phyloP scores from a whole-genome alignment of 2,113 vertebrate species.

The Urocolius indicus region DNA sequence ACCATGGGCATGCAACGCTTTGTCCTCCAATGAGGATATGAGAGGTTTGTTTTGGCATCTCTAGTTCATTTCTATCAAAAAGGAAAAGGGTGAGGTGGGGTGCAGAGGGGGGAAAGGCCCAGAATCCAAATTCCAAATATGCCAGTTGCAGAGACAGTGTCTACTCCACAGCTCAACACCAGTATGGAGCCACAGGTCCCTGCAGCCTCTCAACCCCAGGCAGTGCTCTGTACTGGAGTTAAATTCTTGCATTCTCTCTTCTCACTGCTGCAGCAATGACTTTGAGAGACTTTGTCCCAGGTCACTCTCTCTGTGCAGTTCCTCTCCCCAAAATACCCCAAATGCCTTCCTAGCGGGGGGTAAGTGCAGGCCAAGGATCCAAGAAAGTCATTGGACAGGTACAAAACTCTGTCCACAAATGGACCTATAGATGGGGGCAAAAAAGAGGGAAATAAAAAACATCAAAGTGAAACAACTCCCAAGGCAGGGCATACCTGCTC shows the following conservation, averaged over 20 bases:
- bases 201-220: neutral
- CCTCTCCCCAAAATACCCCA: neutral
- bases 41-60: neutral
- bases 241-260: rapidly evolving
- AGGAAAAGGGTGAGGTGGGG: too few relatives aligned
- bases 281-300: neutral
- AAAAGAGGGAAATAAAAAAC: neutral
- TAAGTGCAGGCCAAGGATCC: neutral
- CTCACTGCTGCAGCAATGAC: too few relatives aligned
- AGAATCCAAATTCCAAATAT: neutral
- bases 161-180: rapidly evolving
- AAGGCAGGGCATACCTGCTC: neutral
- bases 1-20: neutral
- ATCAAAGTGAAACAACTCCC: neutral
- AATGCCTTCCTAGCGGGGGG: neutral
- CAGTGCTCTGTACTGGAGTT: rapidly evolving
- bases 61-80: neutral
- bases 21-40: neutral
- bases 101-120: neutral
- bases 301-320: neutral
- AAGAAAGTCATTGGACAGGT: neutral
- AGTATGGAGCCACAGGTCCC: rapidly evolving
- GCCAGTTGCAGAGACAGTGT: rapidly evolving
- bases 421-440: neutral
- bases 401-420: neutral